A percentile compares a stretch with the other conserved stretches of the same genome.
phyloP scores from a whole-genome alignment of 2,888 invertebrate genomes.

The Watsonalla cultraria region DNA sequence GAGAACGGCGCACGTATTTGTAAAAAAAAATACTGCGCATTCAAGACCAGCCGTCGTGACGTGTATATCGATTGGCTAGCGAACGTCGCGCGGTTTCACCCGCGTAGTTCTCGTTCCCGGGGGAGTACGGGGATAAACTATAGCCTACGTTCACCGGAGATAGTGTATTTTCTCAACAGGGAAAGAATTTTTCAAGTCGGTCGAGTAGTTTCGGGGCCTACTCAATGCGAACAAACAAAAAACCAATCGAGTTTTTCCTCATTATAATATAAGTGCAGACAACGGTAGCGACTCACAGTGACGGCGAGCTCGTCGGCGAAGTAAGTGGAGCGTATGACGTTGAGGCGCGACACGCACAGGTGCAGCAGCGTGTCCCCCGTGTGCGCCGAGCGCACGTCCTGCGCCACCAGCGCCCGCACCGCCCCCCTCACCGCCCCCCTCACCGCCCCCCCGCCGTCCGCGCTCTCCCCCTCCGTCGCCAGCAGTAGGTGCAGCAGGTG shows the following conservation, averaged over 20 bases:
- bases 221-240: no score
- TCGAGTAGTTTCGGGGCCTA: no score
- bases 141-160: no score
- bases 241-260: no score
- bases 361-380: constrained; percentile 91
- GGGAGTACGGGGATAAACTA: constrained; percentile 89
- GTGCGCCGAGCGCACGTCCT: constrained; percentile 83
- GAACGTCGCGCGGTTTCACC: no score
- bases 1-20: no score
- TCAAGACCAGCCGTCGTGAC: no score
- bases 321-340: constrained; percentile 87
- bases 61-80: no score
- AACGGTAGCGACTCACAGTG: constrained; percentile 35
- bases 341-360: constrained; percentile 87
- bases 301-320: constrained; percentile 83
- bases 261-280: no score
- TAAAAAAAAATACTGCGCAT: no score
- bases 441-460: constrained; percentile 67
- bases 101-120: constrained; percentile 82
- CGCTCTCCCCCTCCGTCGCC: constrained; percentile 64
- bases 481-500: constrained; percentile 86
- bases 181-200: no score
- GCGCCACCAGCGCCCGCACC: constrained; percentile 70
- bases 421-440: constrained; percentile 65
- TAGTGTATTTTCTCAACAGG: no score